Evolutionary conservation across 2,113 vertebrate genomes (phyloP).

Genomic region (Andinoacara biseriatus): DNA sequence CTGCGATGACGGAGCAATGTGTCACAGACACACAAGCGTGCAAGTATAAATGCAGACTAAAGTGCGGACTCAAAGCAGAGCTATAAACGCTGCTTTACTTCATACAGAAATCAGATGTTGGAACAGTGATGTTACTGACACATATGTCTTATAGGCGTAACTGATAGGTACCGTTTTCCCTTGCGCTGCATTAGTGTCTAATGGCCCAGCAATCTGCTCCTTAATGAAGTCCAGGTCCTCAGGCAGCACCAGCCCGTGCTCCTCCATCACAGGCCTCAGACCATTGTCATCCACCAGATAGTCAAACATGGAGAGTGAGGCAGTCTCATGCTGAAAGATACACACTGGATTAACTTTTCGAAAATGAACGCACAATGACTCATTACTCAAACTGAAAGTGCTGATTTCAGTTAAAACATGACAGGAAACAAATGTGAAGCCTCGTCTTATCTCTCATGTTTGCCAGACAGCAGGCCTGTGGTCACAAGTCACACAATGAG

Average conservation of each 20-base stretch:
- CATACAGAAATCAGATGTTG: neutral
- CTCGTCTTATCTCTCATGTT: constrained; percentile 6
- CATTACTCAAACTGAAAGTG: neutral
- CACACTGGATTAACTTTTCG: neutral
- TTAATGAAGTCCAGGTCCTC: constrained; percentile 92
- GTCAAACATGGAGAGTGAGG: constrained; percentile 92
- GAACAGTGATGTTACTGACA: neutral
- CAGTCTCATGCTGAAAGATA: constrained; percentile 85
- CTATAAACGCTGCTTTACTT: neutral
- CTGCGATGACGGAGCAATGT: neutral
- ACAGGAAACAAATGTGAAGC: neutral
- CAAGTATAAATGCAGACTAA: neutral
- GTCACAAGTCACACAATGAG: constrained; percentile 19
- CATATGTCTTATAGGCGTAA: constrained; percentile 8
- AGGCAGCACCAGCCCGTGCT: constrained; percentile 83
- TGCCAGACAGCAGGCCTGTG: neutral
- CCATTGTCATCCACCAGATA: constrained; percentile 85
- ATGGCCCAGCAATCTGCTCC: constrained; percentile 90
- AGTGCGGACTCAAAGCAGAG: neutral
- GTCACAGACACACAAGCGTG: neutral
- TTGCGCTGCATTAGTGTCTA: constrained; percentile 14
- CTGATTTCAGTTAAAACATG: neutral
- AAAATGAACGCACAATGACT: constrained; percentile 14
- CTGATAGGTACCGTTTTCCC: constrained; percentile 52
- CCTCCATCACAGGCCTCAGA: constrained; percentile 80